Percentiles rank a stretch among this genome's conserved stretches.
Conservation (phyloP, 2,888 invertebrate genomes). For the Alloplasta piceator region DNA sequence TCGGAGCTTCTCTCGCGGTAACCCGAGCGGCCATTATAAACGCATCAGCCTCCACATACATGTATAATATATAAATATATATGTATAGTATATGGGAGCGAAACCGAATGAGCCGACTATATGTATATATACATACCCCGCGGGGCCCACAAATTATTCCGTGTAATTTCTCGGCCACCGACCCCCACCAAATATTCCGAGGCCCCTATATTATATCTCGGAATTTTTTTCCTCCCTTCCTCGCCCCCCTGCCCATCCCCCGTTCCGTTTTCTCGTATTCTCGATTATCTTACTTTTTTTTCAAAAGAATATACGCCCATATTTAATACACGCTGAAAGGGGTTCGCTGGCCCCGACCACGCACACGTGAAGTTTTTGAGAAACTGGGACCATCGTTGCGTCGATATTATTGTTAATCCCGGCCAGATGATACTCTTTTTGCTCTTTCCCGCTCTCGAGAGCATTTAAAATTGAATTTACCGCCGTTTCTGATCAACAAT, state of each 20-base stretch:
- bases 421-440: not conserved
- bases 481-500: too few species aligned
- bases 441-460: not conserved
- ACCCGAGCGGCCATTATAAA: slow-evolving; percentile 82
- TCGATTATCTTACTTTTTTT: slow-evolving; percentile 25
- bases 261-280: slow-evolving; percentile 50
- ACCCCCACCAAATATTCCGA: slow-evolving; percentile 71
- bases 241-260: slow-evolving; percentile 28
- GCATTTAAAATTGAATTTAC: not conserved
- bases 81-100: slow-evolving; percentile 25
- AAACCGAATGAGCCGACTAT: slow-evolving; percentile 55
- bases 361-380: slow-evolving; percentile 50
- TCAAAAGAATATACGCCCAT: slow-evolving; percentile 49
- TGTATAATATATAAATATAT: too few species aligned
- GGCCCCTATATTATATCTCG: slow-evolving; percentile 62
- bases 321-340: slow-evolving; percentile 51
- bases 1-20: slow-evolving; percentile 70
- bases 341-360: slow-evolving; percentile 52
- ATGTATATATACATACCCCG: slow-evolving; percentile 66
- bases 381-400: slow-evolving; percentile 53
- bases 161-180: slow-evolving; percentile 77
- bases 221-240: slow-evolving; percentile 44
- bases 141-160: slow-evolving; percentile 79
- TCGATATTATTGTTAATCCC: slow-evolving; percentile 36
- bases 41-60: slow-evolving; percentile 77